Base-by-base conservation (phyloP, 2,797 vertebrate species). In the Podarcis siculus region DNA sequence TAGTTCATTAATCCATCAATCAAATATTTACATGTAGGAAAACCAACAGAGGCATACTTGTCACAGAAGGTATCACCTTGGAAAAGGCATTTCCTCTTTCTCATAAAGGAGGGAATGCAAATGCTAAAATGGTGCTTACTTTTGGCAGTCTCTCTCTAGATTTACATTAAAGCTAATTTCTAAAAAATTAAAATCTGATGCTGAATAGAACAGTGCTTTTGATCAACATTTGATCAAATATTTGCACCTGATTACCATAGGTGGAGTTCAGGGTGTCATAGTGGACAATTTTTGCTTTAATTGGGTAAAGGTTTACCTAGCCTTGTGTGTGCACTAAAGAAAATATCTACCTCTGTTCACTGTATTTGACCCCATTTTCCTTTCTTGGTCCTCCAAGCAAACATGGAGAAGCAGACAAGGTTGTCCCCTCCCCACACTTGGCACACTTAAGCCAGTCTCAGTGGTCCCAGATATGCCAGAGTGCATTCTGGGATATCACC, bases 401-500 rank as follows among this genome's bases (percentile, higher is more conserved):
- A 23, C 8, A 10, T 27, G 32, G 30, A 86, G 42, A 71, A 37
- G n/a, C 19, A 45, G 21, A 45, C 2, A 78, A 19, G 13, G 67
- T 32, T 69, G n/a, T 58, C 13, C n/a, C 23, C 45, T 55, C 32
- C 42, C 15, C 58, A 79, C 30, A 23, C 25, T 49, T 86, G 25
- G 58, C 30, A 9, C 37, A 66, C 58, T 49, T 78, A 69, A 1
- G 23, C 23, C 15, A 19, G 66, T 80, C 64, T 72, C n/a, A 71
- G 15, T 72, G 66, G 85, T 58, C 49, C 19, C n/a, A 8, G 32
- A 61, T 32, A 61, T 30, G 9, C 67, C 13, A 27, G 8, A 3
- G 10, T 58, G 66, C 77, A 80, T 86, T 80, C 66, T 73, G 78
- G 85, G 67, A 80, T 58, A 72, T 61, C 67, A 80, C 78, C 45